phyloP scores from a whole-genome alignment of 2,797 vertebrate genomes.

The Tachyglossus aculeatus region DNA sequence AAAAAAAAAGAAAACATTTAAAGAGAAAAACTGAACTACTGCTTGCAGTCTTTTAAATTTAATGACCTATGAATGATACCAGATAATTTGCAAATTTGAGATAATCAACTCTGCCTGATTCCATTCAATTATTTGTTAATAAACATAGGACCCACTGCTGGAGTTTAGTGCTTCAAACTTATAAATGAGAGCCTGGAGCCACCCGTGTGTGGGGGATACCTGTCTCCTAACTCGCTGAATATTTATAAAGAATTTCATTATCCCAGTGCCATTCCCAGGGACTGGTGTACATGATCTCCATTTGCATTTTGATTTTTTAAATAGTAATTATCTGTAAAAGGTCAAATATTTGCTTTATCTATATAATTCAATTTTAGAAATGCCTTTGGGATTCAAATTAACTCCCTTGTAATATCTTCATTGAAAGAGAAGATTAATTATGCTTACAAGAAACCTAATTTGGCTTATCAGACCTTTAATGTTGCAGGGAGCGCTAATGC shows the following conservation, averaged over 20 bases:
- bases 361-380: conserved; percentile 82
- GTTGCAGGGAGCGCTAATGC: conserved; percentile 75
- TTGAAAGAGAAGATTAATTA: conserved; percentile 83
- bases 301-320: conserved; percentile 72
- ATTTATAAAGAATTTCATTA: conserved; percentile 59
- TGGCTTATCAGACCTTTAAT: conserved; percentile 85
- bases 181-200: conserved; percentile 25
- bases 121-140: conserved; percentile 65
- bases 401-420: conserved; percentile 80
- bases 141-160: conserved; percentile 42
- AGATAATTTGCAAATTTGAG: conserved; percentile 50
- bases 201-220: conserved; percentile 2
- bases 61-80: conserved; percentile 51
- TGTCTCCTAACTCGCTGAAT: conserved; percentile 38
- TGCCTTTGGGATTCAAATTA: conserved; percentile 82
- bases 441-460: conserved; percentile 83
- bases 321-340: conserved; percentile 79
- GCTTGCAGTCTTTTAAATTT: conserved; percentile 41
- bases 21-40: conserved; percentile 4
- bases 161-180: conserved; percentile 46
- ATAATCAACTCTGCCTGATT: conserved; percentile 40
- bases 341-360: conserved; percentile 85
- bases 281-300: conserved; percentile 64
- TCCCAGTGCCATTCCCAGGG: conserved; percentile 17
- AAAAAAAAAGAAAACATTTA: background rate